A percentile compares a stretch with the other conserved stretches of the same genome.
phyloP scores from a whole-genome alignment of 2,797 vertebrate genomes.

The Cyclura pinguis region DNA sequence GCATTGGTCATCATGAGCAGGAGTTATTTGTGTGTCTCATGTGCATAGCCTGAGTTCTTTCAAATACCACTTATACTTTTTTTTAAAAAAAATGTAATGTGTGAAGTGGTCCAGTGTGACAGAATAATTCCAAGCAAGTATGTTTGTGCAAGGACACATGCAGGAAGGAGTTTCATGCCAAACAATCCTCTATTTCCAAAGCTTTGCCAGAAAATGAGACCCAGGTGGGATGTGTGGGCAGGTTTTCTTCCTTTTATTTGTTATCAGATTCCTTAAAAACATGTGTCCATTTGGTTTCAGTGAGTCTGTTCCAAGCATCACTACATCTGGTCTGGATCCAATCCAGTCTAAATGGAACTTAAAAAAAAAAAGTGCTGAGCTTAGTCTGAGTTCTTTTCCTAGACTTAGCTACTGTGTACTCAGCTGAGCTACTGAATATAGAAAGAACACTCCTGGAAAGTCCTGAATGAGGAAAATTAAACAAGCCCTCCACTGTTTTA shows the following conservation, averaged over 20 bases:
- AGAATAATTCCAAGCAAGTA: too few relatives aligned
- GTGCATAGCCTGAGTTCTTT: too few relatives aligned
- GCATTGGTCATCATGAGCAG: background rate
- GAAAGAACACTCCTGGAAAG: constrained; percentile 19
- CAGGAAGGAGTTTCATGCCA: too few relatives aligned
- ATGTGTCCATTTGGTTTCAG: background rate
- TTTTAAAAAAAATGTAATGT: too few relatives aligned
- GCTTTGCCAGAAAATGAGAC: too few relatives aligned
- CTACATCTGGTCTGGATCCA: background rate
- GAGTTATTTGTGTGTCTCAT: background rate
- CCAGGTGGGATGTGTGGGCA: too few relatives aligned
- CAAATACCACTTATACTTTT: too few relatives aligned
- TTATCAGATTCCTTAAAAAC: background rate
- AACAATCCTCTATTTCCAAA: too few relatives aligned
- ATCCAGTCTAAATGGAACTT: background rate
- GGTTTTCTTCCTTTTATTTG: too few relatives aligned
- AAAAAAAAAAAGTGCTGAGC: too few relatives aligned
- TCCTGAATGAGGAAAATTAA: background rate
- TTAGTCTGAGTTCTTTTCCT: constrained; percentile 8
- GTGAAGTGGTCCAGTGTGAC: too few relatives aligned
- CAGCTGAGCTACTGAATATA: background rate
- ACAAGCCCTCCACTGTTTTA: constrained; percentile 4
- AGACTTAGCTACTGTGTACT: accelerated
- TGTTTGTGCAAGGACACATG: too few relatives aligned
- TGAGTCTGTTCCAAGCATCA: background rate